phyloP scores from a whole-genome alignment of 2,113 vertebrate species.

The Strix aluco region DNA sequence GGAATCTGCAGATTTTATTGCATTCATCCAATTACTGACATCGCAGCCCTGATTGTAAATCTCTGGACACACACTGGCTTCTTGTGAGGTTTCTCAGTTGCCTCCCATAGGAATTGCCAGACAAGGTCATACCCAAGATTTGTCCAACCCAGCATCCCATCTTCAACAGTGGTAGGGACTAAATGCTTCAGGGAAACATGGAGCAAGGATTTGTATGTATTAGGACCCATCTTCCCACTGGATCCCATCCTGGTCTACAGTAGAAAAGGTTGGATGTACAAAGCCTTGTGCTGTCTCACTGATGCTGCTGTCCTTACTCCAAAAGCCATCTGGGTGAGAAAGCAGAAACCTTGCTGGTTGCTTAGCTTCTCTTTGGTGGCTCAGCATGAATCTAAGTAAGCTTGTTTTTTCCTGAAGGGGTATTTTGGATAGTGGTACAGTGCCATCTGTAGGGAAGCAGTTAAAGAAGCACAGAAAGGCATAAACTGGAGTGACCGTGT shows the following conservation, averaged over 20 bases:
- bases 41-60: neutral
- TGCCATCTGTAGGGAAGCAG: slow-evolving; percentile 67
- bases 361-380: neutral
- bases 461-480: slow-evolving; percentile 19
- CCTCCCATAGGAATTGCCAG: neutral
- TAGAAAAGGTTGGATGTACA: neutral
- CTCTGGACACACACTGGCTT: neutral
- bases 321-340: neutral
- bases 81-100: slow-evolving; percentile 13
- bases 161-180: neutral
- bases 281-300: neutral
- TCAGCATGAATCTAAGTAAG: neutral
- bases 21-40: slow-evolving; percentile 17
- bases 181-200: neutral
- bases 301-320: neutral
- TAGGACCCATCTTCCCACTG: neutral
- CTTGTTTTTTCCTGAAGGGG: neutral
- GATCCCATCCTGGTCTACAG: neutral
- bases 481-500: neutral
- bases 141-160: neutral
- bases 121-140: neutral
- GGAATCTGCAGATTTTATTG: slow-evolving; percentile 19
- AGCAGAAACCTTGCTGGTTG: neutral
- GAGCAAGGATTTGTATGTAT: neutral
- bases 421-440: slow-evolving; percentile 47